Percentiles rank a stretch among this genome's conserved stretches.
Conservation (phyloP, 2,113 vertebrate genomes). For the Burhinus oedicnemus region DNA sequence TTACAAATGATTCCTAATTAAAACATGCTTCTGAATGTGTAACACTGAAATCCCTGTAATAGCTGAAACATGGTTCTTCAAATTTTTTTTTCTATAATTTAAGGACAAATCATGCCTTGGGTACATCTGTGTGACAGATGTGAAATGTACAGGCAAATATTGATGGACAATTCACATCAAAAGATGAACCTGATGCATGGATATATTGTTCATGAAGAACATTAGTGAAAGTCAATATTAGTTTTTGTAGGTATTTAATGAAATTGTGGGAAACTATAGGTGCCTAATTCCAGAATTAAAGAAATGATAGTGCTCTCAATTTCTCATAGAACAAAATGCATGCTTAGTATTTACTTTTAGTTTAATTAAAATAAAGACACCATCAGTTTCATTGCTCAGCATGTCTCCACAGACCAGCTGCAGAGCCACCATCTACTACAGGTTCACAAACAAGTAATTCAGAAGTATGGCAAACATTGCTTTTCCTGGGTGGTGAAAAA, state of each 20-base stretch:
- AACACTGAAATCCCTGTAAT: background rate
- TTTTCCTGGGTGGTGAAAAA: background rate
- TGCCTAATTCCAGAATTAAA: background rate
- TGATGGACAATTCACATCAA: background rate
- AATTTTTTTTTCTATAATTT: background rate
- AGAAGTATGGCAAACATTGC: background rate
- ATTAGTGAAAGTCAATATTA: background rate
- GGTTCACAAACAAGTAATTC: background rate
- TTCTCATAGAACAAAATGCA: background rate
- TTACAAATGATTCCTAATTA: background rate
- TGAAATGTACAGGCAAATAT: background rate
- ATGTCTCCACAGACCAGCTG: background rate
- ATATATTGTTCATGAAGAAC: background rate
- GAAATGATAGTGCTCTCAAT: background rate
- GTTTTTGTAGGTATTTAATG: background rate
- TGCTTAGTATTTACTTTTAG: background rate
- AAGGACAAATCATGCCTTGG: background rate
- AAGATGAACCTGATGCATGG: background rate
- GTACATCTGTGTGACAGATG: background rate
- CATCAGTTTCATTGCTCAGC: background rate
- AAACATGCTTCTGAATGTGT: background rate
- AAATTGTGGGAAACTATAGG: background rate
- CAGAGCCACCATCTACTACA: background rate
- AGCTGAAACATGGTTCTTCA: background rate
- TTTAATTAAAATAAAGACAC: background rate